Evolutionary conservation across 1,140 invertebrate species (phyloP).

Genomic region (Drosophila punjabiensis): DNA sequence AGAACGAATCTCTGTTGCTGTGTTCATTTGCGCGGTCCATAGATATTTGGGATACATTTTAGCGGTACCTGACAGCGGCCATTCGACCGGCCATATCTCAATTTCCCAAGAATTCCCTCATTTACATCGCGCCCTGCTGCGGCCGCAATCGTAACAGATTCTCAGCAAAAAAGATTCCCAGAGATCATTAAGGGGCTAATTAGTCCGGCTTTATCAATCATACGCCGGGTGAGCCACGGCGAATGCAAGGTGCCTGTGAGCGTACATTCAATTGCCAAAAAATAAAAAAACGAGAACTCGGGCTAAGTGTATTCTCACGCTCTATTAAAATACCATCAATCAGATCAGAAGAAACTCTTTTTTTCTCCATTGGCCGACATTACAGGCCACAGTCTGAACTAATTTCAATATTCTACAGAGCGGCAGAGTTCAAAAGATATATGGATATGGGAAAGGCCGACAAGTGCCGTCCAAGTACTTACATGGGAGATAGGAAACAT

Average conservation of each 20-base stretch:
- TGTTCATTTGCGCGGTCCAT: slow-evolving; percentile 59
- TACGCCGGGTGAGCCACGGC: slow-evolving; percentile 51
- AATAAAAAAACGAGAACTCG: slow-evolving; percentile 3
- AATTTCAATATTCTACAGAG: slow-evolving; percentile 71
- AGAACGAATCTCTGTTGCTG: slow-evolving; percentile 66
- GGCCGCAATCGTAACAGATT: slow-evolving; percentile 18
- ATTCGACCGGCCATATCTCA: slow-evolving; percentile 32
- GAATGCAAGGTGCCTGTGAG: slow-evolving; percentile 58
- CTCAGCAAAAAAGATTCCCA: slow-evolving; percentile 25
- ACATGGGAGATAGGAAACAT: slow-evolving; percentile 46
- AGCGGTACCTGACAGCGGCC: slow-evolving; percentile 36
- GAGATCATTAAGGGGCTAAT: slow-evolving; percentile 49
- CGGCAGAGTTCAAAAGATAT: slow-evolving; percentile 61
- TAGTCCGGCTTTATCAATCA: slow-evolving; percentile 61
- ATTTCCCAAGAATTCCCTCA: slow-evolving; percentile 41
- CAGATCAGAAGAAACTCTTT: slow-evolving; percentile 31
- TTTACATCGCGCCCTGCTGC: slow-evolving; percentile 40
- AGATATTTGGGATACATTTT: slow-evolving; percentile 43
- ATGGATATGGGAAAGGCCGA: slow-evolving; percentile 32
- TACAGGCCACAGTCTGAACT: slow-evolving; percentile 60
- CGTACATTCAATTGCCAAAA: slow-evolving; percentile 58
- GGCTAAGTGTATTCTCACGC: slow-evolving; percentile 65
- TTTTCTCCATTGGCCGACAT: slow-evolving; percentile 27
- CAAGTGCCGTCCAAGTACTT: slow-evolving; percentile 47
- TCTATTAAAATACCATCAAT: slow-evolving; percentile 81